Evolutionary conservation across 2,888 invertebrate species (phyloP).

Genomic region (Drosophila setosimentum): DNA sequence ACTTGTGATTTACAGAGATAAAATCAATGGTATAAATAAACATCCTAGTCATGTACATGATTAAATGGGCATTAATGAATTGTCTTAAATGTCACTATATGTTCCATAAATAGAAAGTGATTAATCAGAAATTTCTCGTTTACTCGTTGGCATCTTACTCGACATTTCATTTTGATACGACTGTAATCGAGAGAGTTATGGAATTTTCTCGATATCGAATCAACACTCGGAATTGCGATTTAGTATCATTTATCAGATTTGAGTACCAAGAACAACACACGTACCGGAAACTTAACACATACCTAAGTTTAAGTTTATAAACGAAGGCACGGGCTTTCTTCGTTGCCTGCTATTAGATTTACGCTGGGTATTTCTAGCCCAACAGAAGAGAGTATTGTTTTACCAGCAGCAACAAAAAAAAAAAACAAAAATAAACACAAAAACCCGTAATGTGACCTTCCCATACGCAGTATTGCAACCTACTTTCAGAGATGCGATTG

Average conservation of each 20-base stretch:
- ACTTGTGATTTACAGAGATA: not conserved
- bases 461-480: slow-evolving; percentile 6
- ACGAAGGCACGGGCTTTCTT: not conserved
- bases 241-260: slow-evolving; percentile 2
- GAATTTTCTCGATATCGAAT: not conserved
- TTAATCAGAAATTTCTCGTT: not conserved
- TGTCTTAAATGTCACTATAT: not conserved
- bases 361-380: too few species aligned
- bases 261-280: slow-evolving; percentile 7
- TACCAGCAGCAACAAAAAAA: not conserved
- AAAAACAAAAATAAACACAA: not conserved
- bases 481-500: slow-evolving; percentile 3
- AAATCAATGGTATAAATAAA: not conserved
- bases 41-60: not conserved
- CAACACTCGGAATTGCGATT: not conserved
- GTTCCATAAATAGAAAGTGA: not conserved
- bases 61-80: not conserved
- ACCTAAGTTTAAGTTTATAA: not conserved
- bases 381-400: not conserved
- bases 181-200: not conserved
- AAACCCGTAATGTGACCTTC: slow-evolving; percentile 2
- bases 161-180: not conserved
- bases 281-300: not conserved
- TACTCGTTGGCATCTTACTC: not conserved
- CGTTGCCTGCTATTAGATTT: not conserved